Evolutionary conservation across 2,797 vertebrate genomes (phyloP).

Genomic region (Helarctos malayanus): DNA sequence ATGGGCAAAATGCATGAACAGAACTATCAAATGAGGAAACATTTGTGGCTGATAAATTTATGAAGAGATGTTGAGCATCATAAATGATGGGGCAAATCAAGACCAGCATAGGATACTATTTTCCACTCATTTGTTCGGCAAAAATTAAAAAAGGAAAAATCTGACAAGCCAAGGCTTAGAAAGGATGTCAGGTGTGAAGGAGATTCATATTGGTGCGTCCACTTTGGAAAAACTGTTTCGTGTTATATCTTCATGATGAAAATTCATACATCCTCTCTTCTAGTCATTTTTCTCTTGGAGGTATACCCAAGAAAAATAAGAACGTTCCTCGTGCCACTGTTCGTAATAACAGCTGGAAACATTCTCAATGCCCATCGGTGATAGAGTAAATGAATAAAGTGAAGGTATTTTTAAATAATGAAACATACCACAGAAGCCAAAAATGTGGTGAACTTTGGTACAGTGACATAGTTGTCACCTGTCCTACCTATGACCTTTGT

Average conservation of each 20-base stretch:
- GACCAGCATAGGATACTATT: neutral
- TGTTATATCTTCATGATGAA: neutral
- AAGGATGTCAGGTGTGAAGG: neutral
- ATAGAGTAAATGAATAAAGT: neutral
- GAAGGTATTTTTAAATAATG: neutral
- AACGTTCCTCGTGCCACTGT: neutral
- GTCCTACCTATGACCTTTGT: rapidly evolving
- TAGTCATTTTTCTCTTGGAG: neutral
- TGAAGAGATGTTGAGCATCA: neutral
- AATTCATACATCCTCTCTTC: neutral
- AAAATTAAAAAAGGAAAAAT: neutral
- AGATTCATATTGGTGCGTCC: neutral
- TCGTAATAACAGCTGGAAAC: neutral
- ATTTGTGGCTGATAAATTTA: neutral
- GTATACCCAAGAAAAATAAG: neutral
- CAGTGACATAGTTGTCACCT: neutral
- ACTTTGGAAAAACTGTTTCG: neutral
- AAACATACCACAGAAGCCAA: neutral
- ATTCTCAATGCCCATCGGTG: neutral
- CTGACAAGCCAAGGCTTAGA: neutral
- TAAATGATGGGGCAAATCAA: neutral
- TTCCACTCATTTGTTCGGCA: neutral
- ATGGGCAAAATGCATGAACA: neutral
- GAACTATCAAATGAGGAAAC: neutral
- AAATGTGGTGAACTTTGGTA: neutral